Conservation (phyloP, 1,140 invertebrate genomes). For the Mylabris phalerata region DNA sequence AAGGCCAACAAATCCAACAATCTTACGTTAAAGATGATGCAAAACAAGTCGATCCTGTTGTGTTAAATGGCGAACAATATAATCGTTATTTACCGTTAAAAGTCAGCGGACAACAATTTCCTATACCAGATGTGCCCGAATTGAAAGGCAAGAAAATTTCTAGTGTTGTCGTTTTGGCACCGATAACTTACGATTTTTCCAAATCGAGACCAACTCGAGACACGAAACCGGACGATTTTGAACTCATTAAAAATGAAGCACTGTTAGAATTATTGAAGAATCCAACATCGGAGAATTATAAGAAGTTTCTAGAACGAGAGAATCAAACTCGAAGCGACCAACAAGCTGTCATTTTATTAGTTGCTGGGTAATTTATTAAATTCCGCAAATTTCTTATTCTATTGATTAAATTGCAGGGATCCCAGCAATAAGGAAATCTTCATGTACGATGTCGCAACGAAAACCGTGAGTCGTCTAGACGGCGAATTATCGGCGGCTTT, state of each 20-base stretch:
- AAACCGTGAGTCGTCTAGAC: slow-evolving; percentile 59
- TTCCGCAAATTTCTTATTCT: not conserved
- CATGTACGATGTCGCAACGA: slow-evolving; percentile 70
- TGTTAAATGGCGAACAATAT: slow-evolving; percentile 65
- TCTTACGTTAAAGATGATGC: slow-evolving; percentile 66
- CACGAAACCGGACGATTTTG: slow-evolving; percentile 50
- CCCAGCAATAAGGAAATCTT: slow-evolving; percentile 66
- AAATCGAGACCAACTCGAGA: slow-evolving; percentile 42
- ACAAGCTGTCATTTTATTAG: slow-evolving; percentile 72
- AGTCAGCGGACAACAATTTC: slow-evolving; percentile 75
- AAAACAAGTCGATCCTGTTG: slow-evolving; percentile 64
- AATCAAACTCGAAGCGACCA: slow-evolving; percentile 60
- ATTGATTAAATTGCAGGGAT: slow-evolving; percentile 39
- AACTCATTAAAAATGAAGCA: slow-evolving; percentile 59
- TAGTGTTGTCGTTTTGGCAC: slow-evolving; percentile 74
- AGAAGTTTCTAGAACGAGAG: slow-evolving; percentile 71
- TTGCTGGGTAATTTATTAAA: slow-evolving; percentile 60
- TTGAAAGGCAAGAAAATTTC: slow-evolving; percentile 66
- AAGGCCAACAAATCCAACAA: slow-evolving; percentile 63
- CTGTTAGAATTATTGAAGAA: slow-evolving; percentile 68
- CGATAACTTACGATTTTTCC: slow-evolving; percentile 54
- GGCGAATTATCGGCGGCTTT: slow-evolving; percentile 75
- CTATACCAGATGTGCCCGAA: slow-evolving; percentile 66
- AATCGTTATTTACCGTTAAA: slow-evolving; percentile 73
- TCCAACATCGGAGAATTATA: slow-evolving; percentile 68